Conservation (phyloP, 1,140 invertebrate genomes). For the Drosophila triauraria region DNA sequence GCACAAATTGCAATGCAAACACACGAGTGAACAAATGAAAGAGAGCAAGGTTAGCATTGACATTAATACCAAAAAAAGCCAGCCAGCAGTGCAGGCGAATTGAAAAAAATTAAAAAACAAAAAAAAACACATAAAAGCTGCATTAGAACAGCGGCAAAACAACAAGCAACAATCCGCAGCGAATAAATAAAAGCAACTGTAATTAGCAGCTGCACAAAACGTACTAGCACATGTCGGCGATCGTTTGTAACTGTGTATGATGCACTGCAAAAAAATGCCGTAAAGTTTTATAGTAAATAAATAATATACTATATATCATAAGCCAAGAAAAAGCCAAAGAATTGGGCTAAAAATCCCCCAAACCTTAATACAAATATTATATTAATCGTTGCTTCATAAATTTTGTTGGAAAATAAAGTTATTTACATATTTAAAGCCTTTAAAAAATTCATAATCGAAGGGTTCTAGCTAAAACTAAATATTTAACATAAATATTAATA, state of each 20-base stretch:
- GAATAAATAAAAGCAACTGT: slow-evolving; percentile 73
- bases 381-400: too few relatives aligned
- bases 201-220: slow-evolving; percentile 79
- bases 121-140: slow-evolving; percentile 55
- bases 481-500: too few relatives aligned
- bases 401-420: too few relatives aligned
- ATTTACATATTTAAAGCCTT: too few relatives aligned
- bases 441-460: too few relatives aligned
- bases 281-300: too few relatives aligned
- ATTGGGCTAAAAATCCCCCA: too few relatives aligned
- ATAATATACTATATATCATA: neutral
- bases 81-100: slow-evolving; percentile 52
- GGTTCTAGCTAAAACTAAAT: too few relatives aligned
- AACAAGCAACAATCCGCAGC: slow-evolving; percentile 33
- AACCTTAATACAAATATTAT: too few relatives aligned
- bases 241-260: slow-evolving; percentile 32
- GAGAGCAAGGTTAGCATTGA: slow-evolving; percentile 81
- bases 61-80: slow-evolving; percentile 77
- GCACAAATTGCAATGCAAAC: slow-evolving; percentile 64
- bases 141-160: slow-evolving; percentile 36
- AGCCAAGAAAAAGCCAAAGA: neutral
- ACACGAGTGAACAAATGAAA: slow-evolving; percentile 61
- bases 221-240: slow-evolving; percentile 48
- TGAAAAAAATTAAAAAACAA: slow-evolving; percentile 18
- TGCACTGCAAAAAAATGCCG: neutral